phyloP scores from a whole-genome alignment of 2,113 vertebrate genomes.

The Austrofundulus limnaeus region DNA sequence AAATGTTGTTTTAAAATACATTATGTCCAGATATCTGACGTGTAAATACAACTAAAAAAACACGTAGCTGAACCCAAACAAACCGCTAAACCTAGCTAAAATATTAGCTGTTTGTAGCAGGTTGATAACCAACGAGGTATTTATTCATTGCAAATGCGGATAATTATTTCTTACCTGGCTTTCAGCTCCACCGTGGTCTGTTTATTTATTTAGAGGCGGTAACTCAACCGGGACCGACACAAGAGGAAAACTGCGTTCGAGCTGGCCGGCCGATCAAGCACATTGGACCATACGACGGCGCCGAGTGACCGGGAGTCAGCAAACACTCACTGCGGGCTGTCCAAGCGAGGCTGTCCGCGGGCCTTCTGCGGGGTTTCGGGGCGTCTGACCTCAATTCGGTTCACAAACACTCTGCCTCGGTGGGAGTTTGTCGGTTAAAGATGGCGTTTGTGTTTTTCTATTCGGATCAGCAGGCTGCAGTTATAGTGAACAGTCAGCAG shows the following conservation, averaged over 20 bases:
- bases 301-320: constrained; percentile 11
- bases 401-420: constrained; percentile 38
- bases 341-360: not conserved
- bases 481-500: constrained; percentile 26
- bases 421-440: constrained; percentile 47
- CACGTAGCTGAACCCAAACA: no score
- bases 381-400: constrained; percentile 65
- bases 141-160: no score
- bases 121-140: not conserved
- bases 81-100: not conserved
- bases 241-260: constrained; percentile 64
- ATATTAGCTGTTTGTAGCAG: not conserved
- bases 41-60: no score
- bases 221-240: constrained; percentile 71
- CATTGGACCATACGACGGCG: constrained; percentile 69
- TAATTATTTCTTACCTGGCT: constrained; percentile 49
- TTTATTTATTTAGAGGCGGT: constrained; percentile 32
- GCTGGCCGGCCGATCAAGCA: constrained; percentile 52
- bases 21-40: no score
- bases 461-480: constrained; percentile 36
- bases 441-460: constrained; percentile 71
- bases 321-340: constrained; percentile 2
- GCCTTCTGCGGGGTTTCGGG: constrained; percentile 7
- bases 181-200: constrained; percentile 20
- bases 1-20: no score